phyloP scores from a whole-genome alignment of 2,113 vertebrate genomes.

The Rhinogobius similis region DNA sequence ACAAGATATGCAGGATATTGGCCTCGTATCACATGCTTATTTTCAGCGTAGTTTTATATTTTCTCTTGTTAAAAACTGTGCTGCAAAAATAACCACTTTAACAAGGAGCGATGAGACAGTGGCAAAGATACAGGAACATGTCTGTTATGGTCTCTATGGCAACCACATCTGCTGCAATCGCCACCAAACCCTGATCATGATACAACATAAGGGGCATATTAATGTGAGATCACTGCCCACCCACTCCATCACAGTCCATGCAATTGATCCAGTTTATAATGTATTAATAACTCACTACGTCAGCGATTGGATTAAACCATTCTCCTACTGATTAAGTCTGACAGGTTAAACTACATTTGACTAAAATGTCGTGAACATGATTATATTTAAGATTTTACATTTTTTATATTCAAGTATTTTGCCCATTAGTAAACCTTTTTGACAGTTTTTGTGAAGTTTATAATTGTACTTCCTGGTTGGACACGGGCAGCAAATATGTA shows the following conservation, averaged over 20 bases:
- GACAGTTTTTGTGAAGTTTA: too few relatives aligned
- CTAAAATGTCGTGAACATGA: too few relatives aligned
- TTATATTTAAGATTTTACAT: too few relatives aligned
- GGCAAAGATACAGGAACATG: neutral
- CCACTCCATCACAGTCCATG: slow-evolving; percentile 22
- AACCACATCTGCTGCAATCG: slow-evolving; percentile 1
- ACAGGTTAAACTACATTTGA: too few relatives aligned
- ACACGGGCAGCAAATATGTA: too few relatives aligned
- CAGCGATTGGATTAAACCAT: neutral
- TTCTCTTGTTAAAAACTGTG: neutral
- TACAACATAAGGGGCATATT: neutral
- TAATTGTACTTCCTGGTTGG: too few relatives aligned
- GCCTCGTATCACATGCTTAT: neutral
- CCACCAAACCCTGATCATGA: neutral
- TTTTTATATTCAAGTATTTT: too few relatives aligned
- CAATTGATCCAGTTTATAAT: neutral
- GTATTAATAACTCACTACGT: neutral
- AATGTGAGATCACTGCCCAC: slow-evolving; percentile 20
- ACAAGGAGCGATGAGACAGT: neutral
- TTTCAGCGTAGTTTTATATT: neutral
- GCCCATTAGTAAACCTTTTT: too few relatives aligned
- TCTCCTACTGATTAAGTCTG: too few relatives aligned
- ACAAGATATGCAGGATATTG: neutral
- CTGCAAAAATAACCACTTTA: neutral
- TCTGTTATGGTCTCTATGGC: neutral